These are phyloP conservation scores for Pristiophorus japonicus DNA, from an alignment of 2,113 vertebrate genomes.

Conservation along the genomic window DNA sequence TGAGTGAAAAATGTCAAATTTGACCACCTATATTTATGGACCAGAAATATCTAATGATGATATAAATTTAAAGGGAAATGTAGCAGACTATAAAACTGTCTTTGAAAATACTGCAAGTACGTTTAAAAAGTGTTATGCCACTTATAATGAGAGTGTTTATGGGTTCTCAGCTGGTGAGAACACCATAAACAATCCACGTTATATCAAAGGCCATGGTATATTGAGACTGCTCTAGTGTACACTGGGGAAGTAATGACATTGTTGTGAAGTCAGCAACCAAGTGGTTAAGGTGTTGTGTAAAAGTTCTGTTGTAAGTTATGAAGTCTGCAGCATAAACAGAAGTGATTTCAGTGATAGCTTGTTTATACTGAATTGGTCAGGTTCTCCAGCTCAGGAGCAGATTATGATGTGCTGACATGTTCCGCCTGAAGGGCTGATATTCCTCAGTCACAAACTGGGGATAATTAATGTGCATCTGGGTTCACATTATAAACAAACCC, in stretches of 20 bases:
- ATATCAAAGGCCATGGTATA: slow-evolving; percentile 9
- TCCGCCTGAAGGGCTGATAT: slow-evolving; percentile 44
- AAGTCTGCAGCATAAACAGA: slow-evolving; percentile 31
- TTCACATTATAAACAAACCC: slow-evolving; percentile 54
- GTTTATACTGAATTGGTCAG: slow-evolving; percentile 29
- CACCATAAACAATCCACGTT: not conserved
- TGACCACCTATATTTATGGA: not conserved
- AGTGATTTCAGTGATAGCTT: slow-evolving; percentile 33
- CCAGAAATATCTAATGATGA: not conserved
- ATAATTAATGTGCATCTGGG: slow-evolving; percentile 51
- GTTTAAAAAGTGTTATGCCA: not conserved
- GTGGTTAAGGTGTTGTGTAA: not conserved
- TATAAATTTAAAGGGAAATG: not conserved
- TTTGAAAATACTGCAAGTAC: not conserved
- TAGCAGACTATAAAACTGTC: not conserved
- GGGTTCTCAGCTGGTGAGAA: not conserved
- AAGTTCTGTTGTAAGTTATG: not conserved
- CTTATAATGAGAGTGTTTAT: slow-evolving; percentile 16
- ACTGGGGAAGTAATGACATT: slow-evolving; percentile 4
- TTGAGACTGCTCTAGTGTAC: not conserved
- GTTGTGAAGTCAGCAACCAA: slow-evolving; percentile 7
- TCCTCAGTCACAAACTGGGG: slow-evolving; percentile 51
- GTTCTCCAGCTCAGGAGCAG: slow-evolving; percentile 20
- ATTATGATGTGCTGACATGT: slow-evolving; percentile 44
- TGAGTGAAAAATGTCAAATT: not conserved